Percentiles rank a stretch among this genome's conserved stretches.
phyloP scores from a whole-genome alignment of 2,888 invertebrate species.

The Ctenicera cuprea region DNA sequence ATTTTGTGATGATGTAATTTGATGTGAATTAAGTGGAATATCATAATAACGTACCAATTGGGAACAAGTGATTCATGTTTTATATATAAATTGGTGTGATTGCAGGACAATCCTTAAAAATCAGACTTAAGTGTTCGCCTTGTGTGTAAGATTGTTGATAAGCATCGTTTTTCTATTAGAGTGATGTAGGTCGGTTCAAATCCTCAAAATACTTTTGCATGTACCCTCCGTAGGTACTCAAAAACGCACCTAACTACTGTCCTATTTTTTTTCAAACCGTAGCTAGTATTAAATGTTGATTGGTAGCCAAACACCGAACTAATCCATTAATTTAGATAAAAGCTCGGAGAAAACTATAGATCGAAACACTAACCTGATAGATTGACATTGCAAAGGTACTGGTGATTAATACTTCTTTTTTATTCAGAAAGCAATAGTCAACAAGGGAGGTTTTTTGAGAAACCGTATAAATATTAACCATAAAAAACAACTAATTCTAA shows the following conservation, averaged over 20 bases:
- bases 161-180: conserved; percentile 46
- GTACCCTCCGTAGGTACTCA: conserved; percentile 2
- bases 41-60: conserved; percentile 58
- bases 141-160: conserved; percentile 60
- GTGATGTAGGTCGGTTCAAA: conserved; percentile 49
- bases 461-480: too few species aligned
- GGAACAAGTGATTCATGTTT: conserved; percentile 66
- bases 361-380: too few species aligned
- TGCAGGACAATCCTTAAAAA: conserved; percentile 67
- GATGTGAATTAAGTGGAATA: conserved; percentile 53
- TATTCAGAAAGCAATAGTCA: too few species aligned
- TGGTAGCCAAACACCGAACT: not conserved
- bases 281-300: not conserved
- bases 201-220: conserved; percentile 31
- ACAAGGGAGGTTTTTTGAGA: too few species aligned
- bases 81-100: conserved; percentile 59
- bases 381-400: too few species aligned
- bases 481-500: too few species aligned
- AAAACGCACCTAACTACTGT: not conserved
- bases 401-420: too few species aligned
- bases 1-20: conserved; percentile 53
- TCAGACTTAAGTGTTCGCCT: conserved; percentile 62
- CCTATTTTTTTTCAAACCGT: not conserved
- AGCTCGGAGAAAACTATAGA: too few species aligned
- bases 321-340: too few species aligned